phyloP scores from a whole-genome alignment of 2,888 invertebrate species.

The Trissolcus brochymenae region DNA sequence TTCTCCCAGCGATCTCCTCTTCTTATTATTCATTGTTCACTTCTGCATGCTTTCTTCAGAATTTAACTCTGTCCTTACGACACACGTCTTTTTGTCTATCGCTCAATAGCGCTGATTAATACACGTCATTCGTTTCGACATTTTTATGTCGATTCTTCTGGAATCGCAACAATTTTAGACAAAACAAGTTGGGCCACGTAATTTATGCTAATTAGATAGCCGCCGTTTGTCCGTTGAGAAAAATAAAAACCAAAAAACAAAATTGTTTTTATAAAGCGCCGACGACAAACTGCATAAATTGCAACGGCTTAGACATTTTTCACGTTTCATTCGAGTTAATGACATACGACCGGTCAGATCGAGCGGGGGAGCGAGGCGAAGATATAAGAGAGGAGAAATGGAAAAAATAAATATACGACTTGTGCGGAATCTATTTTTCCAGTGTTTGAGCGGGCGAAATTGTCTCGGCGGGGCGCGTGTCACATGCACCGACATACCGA shows the following conservation, averaged over 20 bases:
- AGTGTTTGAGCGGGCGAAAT: conserved; percentile 46
- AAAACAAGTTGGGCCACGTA: conserved; percentile 41
- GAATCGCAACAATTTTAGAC: conserved; percentile 41
- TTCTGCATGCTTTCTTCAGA: conserved; percentile 44
- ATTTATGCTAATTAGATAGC: conserved; percentile 52
- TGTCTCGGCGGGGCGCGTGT: conserved; percentile 55
- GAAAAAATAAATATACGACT: conserved; percentile 40
- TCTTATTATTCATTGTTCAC: conserved; percentile 57
- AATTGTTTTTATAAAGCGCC: conserved; percentile 47
- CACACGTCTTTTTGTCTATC: conserved; percentile 43
- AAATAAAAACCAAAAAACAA: conserved; percentile 28
- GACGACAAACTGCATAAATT: conserved; percentile 51
- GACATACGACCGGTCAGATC: conserved; percentile 40
- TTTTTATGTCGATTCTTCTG: conserved; percentile 35
- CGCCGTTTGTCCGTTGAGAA: conserved; percentile 15
- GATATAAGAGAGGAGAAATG: conserved; percentile 2
- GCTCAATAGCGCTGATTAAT: conserved; percentile 51
- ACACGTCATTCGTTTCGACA: conserved; percentile 37
- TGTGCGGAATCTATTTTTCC: conserved; percentile 48
- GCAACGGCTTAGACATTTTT: conserved; percentile 40
- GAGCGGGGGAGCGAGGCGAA: conserved; percentile 15
- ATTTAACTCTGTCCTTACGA: conserved; percentile 36
- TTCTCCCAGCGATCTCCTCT: conserved; percentile 32
- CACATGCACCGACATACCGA: conserved; percentile 53
- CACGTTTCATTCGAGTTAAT: conserved; percentile 55